These are phyloP conservation scores for Magallana gigas DNA, from an alignment of 1,140 invertebrate genomes.

Conservation along the genomic window DNA sequence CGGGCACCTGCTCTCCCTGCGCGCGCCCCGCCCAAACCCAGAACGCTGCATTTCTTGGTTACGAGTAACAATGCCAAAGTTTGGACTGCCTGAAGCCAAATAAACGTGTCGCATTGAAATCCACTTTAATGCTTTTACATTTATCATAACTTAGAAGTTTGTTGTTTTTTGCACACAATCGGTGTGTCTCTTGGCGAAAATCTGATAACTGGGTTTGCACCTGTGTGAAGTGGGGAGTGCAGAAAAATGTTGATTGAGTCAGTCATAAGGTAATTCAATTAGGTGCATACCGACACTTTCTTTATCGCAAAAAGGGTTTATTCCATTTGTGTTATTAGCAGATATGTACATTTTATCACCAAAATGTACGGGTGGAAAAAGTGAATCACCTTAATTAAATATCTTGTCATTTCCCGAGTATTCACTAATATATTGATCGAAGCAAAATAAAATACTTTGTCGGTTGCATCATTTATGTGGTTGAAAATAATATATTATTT, in stretches of 20 bases:
- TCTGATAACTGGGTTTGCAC: constrained; percentile 22
- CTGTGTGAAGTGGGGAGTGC: background rate
- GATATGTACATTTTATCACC: too few species aligned
- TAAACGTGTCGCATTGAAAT: constrained; percentile 1
- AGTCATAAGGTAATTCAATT: constrained; percentile 15
- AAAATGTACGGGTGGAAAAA: too few species aligned
- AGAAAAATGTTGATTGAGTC: background rate
- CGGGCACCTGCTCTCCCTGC: background rate
- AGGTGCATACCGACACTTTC: background rate
- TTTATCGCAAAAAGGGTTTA: too few species aligned
- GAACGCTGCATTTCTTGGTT: constrained; percentile 9
- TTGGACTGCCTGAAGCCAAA: background rate
- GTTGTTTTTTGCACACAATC: background rate
- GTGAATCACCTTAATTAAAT: too few species aligned
- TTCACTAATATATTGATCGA: too few species aligned
- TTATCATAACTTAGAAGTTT: constrained; percentile 10
- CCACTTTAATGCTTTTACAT: constrained; percentile 30
- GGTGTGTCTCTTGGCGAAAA: background rate
- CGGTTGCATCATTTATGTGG: too few species aligned
- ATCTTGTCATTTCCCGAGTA: too few species aligned
- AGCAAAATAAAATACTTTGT: too few species aligned
- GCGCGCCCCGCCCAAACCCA: background rate
- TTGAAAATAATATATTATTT: too few species aligned
- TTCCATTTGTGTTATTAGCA: too few species aligned
- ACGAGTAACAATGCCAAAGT: background rate